Percentiles rank a stretch among this genome's conserved stretches.
Evolutionary conservation across 2,888 invertebrate genomes (phyloP).

Genomic region (Bursaphelenchus okinawaensis): DNA sequence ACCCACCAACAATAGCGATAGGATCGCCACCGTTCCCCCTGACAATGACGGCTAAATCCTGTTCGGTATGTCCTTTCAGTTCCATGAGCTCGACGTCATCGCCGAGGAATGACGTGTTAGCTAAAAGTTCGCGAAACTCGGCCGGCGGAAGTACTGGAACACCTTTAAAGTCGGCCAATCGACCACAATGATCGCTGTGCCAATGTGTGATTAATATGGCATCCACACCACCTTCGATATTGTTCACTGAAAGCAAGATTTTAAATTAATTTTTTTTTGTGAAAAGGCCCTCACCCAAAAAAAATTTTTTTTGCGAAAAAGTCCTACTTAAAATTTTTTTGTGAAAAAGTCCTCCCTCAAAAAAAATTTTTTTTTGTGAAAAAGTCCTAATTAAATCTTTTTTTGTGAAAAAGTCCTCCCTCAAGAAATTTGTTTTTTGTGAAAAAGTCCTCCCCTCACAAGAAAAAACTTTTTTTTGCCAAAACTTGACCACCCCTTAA

Average conservation of each 20-base stretch:
- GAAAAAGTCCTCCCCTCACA: too few relatives aligned
- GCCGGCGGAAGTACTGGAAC: not conserved
- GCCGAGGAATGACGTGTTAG: not conserved
- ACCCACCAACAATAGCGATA: slow-evolving; percentile 2
- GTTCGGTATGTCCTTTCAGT: not conserved
- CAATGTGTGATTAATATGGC: slow-evolving; percentile 7
- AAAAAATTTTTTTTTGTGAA: too few relatives aligned
- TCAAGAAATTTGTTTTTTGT: too few relatives aligned
- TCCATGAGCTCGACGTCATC: not conserved
- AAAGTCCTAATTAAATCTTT: too few relatives aligned
- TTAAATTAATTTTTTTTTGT: too few relatives aligned
- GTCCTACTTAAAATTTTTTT: too few relatives aligned
- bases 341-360: too few relatives aligned
- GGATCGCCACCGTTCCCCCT: not conserved
- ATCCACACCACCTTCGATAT: not conserved
- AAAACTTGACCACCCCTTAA: too few relatives aligned
- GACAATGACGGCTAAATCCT: slow-evolving; percentile 1
- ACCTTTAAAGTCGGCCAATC: not conserved
- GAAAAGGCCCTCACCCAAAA: too few relatives aligned
- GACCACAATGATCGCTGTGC: slow-evolving; percentile 10
- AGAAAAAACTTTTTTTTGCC: too few relatives aligned
- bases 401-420: too few relatives aligned
- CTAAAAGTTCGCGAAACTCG: not conserved
- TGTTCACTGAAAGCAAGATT: not conserved
- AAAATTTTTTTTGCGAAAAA: too few relatives aligned